Conservation (phyloP, 2,113 vertebrate genomes). For the Notiomystis cincta region DNA sequence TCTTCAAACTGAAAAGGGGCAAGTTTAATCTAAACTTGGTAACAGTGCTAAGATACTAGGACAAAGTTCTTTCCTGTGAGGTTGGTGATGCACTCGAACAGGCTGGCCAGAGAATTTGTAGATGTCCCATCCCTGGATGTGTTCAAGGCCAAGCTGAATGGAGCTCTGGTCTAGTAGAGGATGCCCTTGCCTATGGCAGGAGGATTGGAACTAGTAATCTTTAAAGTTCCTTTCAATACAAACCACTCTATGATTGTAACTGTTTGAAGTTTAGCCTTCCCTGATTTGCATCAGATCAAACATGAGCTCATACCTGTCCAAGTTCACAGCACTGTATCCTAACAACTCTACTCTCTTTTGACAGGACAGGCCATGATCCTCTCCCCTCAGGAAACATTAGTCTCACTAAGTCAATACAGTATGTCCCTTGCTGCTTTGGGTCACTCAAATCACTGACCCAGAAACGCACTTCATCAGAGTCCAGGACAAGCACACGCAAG, state of each 20-base stretch:
- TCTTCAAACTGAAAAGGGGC: neutral
- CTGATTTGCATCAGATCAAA: neutral
- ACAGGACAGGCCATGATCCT: neutral
- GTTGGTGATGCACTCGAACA: neutral
- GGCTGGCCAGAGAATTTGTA: neutral
- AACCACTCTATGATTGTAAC: neutral
- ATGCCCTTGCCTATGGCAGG: rapidly evolving
- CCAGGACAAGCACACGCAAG: neutral
- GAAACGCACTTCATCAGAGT: neutral
- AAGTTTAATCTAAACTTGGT: too few relatives aligned
- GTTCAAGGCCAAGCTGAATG: neutral
- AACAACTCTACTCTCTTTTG: neutral
- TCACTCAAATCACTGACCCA: neutral
- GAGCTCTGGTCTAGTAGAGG: neutral
- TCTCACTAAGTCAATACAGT: neutral
- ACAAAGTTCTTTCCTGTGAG: neutral
- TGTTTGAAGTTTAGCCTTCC: neutral
- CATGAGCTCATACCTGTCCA: neutral
- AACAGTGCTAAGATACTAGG: neutral
- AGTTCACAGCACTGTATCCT: neutral
- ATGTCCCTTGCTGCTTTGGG: neutral
- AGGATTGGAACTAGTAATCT: neutral
- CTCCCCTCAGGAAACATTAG: neutral
- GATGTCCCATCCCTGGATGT: neutral
- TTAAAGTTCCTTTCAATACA: neutral